Base-by-base conservation (phyloP, 2,797 vertebrate species). In the Epinephelus coioides region DNA sequence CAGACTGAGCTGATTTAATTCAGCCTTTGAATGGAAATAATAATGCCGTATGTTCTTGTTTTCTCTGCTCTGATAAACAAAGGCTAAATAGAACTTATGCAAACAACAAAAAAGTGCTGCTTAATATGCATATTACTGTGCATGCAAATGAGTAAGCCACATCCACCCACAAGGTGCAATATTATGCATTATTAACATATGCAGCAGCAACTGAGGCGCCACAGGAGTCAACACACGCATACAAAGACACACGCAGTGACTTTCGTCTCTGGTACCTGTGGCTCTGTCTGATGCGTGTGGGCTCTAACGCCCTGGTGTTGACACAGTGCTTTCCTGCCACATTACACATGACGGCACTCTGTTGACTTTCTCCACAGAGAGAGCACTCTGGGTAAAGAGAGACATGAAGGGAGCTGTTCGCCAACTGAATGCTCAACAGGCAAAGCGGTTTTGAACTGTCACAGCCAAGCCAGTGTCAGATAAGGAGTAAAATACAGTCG, bases 171-270 rank as follows among this genome's bases (percentile, higher is more conserved):
- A 1, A 76, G 73, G 57, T 66, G 79, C 63, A 78, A 76, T 75
- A 69, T 71, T 55, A 89, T 93, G 83, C 59, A 82, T 88, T 90
- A 89, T 81, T 86, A 90, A 82, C 86, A 81, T 79, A 69, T 70
- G 65, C 88, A 82, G 40, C 25, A 38, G 65, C 72, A 81, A 57
- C 59, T 23, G 78, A 72, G 79, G 86, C 54, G 23, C n/a, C 23
- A 23, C 54, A 62, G 54, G 40, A 76, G 56, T 68, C 51, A 79
- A 38, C 66, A 69, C 30, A 50, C 14, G 56, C 56, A 71, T 17
- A 43, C 25, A 65, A 23, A 56, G 2, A 74, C 43, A 56, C 68
- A 57, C 65, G 55, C n/a, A 14, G 9, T 47, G 57, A 30, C 55
- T 66, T 57, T 59, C 44, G 67, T 79, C 53, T 19, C n/a, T 30